Conservation (phyloP, 2,113 vertebrate species). For the Myxocyprinus asiaticus region DNA sequence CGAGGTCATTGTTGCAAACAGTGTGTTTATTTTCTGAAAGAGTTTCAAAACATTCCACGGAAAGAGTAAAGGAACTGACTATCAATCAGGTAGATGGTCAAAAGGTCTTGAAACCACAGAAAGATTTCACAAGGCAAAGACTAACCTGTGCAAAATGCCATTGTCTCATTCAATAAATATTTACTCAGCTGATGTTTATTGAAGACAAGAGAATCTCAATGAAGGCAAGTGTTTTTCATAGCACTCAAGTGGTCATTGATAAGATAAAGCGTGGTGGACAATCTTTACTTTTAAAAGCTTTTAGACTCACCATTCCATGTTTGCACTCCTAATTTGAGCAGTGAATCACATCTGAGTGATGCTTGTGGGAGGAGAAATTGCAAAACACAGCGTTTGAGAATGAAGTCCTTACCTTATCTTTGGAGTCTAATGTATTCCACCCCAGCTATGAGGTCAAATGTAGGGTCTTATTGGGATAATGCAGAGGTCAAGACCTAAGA, state of each 20-base stretch:
- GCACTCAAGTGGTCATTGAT: constrained; percentile 18
- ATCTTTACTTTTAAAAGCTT: neutral
- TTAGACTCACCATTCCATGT: no score
- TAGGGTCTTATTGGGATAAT: no score
- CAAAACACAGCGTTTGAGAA: no score
- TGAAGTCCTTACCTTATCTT: no score
- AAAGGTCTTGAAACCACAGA: neutral
- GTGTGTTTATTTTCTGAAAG: neutral
- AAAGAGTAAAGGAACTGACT: neutral
- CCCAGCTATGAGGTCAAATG: no score
- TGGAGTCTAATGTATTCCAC: no score
- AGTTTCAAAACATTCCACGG: neutral
- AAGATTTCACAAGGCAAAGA: neutral
- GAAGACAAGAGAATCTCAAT: constrained; percentile 3
- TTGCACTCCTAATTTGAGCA: neutral
- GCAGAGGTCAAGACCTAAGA: no score
- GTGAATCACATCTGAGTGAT: constrained; percentile 8
- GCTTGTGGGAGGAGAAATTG: no score
- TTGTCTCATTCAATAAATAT: constrained; percentile 36
- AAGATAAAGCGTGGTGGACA: neutral
- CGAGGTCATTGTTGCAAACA: neutral
- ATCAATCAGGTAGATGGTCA: neutral
- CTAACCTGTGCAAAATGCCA: neutral
- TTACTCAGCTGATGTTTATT: neutral
- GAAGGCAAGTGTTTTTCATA: neutral